Evolutionary conservation across 1,140 invertebrate species (phyloP), one percentile per base, ranked within the genome.

Genomic region (Sarcophaga bullata): DNA sequence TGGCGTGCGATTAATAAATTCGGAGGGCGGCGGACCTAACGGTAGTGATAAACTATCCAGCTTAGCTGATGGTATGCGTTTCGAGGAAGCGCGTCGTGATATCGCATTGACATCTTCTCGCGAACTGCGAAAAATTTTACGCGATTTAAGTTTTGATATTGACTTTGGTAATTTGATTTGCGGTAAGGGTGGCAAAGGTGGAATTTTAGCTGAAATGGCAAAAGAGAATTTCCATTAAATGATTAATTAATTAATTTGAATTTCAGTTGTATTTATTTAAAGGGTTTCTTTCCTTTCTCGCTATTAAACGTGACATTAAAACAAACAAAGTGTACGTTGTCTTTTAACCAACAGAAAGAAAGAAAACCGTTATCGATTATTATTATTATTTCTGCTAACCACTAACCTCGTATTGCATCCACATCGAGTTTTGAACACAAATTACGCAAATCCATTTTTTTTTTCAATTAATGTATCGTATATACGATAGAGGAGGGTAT

Each of bases 1-100:
- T 6, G 88, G 88, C 25, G 88, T 88, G 8, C 85, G 84, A 84
- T 89, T 87, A 73, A 90, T 88, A 17, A 88, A 89, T 83, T 85
- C 84, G 7, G 86, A 84, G n/a, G 85, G 85, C 6, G 9, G 78
- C 8, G 25, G 25, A 6, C 54, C 19, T 58, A 75, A 25, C 78
- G 58, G 82, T 15, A 52, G 50, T 52, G 50, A 6, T 52, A 52
- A 68, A 68, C 5, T 25, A 19, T 81, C 25, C 52, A 75, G 46
- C 46, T 8, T 25, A 19, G 82, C 25, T 49, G 76, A 25, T 54
- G 81, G 25, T n/a, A 15, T 25, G 8, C 68, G 48, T 9, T 84
- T 80, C 52, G 50, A 72, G 37, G 72, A 76, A 10, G 68, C 54
- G 4, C 73, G 19, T 72, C 46, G 62, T 68, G 62, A 17, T 19